phyloP scores from a whole-genome alignment of 2,797 vertebrate species.

The Dallia pectoralis region DNA sequence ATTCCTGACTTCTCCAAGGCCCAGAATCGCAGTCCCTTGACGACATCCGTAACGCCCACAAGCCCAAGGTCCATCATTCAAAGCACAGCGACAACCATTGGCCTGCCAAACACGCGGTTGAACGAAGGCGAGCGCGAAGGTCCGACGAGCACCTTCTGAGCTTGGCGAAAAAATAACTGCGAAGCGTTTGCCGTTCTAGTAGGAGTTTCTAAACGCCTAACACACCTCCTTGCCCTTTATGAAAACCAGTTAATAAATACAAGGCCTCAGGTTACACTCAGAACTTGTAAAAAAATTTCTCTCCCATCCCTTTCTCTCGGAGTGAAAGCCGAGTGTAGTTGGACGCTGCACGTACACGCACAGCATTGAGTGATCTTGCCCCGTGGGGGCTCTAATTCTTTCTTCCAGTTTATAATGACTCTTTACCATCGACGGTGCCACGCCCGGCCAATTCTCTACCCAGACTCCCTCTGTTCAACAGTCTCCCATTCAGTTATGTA shows the following conservation, averaged over 20 bases:
- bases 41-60: too few relatives aligned
- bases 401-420: conserved; percentile 35
- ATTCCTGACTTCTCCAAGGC: not conserved
- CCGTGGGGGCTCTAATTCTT: conserved; percentile 59
- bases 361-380: conserved; percentile 49
- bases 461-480: conserved; percentile 22
- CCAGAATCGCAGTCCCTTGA: too few relatives aligned
- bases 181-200: too few relatives aligned
- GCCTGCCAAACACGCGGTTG: too few relatives aligned
- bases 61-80: too few relatives aligned
- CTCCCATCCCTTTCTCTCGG: conserved; percentile 15
- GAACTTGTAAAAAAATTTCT: not conserved
- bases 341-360: conserved; percentile 51
- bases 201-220: conserved; percentile 41
- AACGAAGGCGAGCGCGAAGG: too few relatives aligned
- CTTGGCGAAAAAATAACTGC: too few relatives aligned
- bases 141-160: too few relatives aligned
- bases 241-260: conserved; percentile 44
- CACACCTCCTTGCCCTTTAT: conserved; percentile 52
- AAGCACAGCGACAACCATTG: too few relatives aligned
- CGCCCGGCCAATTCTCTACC: conserved; percentile 31
- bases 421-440: conserved; percentile 28
- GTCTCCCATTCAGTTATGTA: conserved; percentile 12
- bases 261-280: conserved; percentile 40
- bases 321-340: conserved; percentile 16